Evolutionary conservation across 2,113 vertebrate genomes (phyloP).

Genomic region (Paradoxurus hermaphroditus): DNA sequence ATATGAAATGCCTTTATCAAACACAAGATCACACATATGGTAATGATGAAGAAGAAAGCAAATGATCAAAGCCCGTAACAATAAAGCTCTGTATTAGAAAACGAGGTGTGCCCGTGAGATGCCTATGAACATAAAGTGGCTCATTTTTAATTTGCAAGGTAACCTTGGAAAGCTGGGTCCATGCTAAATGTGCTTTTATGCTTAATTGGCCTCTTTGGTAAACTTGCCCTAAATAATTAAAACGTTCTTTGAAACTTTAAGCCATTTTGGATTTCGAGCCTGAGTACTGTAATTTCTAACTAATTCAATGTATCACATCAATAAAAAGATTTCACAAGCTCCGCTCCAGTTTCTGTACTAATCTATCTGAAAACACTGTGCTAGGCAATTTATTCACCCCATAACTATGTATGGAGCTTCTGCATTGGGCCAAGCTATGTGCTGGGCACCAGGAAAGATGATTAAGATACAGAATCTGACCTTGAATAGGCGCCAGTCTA

Average conservation of each 20-base stretch:
- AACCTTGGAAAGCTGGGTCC: background rate
- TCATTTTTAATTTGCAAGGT: background rate
- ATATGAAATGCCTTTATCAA: background rate
- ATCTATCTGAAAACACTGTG: background rate
- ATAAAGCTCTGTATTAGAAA: background rate
- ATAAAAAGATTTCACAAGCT: background rate
- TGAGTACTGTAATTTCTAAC: background rate
- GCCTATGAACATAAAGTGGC: background rate
- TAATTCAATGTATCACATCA: background rate
- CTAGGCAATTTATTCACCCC: background rate
- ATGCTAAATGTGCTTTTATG: background rate
- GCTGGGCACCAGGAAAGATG: background rate
- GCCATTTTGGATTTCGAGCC: background rate
- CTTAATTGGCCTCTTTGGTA: background rate
- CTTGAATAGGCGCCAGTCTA: background rate
- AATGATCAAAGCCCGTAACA: background rate
- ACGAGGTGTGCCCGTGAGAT: background rate
- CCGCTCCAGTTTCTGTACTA: background rate
- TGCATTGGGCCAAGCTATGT: background rate
- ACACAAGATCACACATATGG: background rate
- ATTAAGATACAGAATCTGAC: background rate
- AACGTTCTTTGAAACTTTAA: background rate
- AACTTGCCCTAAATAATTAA: background rate
- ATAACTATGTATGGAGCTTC: background rate
- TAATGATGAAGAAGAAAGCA: background rate